phyloP scores from a whole-genome alignment of 2,888 invertebrate species.

The Autographa pulchrina region DNA sequence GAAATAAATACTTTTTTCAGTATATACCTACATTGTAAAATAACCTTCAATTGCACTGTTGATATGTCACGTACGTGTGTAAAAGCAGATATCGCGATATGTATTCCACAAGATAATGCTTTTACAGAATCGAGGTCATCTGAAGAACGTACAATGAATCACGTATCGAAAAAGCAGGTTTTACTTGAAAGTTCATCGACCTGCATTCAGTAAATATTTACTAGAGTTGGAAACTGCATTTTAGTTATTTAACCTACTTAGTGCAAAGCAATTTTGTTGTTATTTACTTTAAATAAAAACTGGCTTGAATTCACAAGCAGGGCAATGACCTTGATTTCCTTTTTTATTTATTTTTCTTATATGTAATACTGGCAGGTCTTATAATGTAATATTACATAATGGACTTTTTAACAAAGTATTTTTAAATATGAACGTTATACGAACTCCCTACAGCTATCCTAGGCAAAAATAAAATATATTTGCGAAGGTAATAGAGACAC shows the following conservation, averaged over 20 bases:
- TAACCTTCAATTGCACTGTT: conserved; percentile 30
- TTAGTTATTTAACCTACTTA: background rate
- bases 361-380: background rate
- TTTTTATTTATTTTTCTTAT: background rate
- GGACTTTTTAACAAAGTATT: background rate
- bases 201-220: background rate
- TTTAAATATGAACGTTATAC: background rate
- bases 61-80: conserved; percentile 36
- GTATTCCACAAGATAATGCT: conserved; percentile 52
- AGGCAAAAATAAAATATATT: background rate
- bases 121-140: conserved; percentile 36
- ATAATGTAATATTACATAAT: background rate
- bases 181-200: background rate
- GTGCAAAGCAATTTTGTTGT: background rate
- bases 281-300: background rate
- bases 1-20: too few relatives aligned
- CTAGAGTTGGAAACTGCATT: background rate
- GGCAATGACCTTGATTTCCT: background rate
- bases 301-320: background rate
- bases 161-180: conserved; percentile 1
- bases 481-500: background rate
- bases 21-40: conserved; percentile 13
- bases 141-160: conserved; percentile 17
- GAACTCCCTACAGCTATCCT: background rate
- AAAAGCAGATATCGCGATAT: conserved; percentile 33